These are phyloP conservation scores for Trachelipus rathkii DNA, from an alignment of 1,140 invertebrate species.

Conservation along the genomic window DNA sequence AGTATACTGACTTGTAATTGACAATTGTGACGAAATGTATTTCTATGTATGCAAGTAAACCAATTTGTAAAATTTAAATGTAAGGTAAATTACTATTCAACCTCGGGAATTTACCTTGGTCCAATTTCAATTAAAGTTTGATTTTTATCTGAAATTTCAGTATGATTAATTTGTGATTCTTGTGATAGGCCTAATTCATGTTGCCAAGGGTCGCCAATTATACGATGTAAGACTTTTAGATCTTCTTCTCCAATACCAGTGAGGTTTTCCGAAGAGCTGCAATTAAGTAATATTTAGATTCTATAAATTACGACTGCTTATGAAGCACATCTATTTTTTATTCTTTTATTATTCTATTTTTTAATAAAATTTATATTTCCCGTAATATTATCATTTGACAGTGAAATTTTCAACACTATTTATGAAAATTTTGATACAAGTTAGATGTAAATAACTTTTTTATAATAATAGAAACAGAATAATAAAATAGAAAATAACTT, in stretches of 20 bases:
- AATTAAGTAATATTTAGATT: slow-evolving; percentile 6
- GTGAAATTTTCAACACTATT: too few relatives aligned
- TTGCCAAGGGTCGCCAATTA: slow-evolving; percentile 49
- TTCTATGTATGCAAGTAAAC: not conserved
- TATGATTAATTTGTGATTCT: slow-evolving; percentile 10
- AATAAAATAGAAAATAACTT: too few relatives aligned
- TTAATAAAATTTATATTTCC: not conserved
- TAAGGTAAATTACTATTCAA: not conserved
- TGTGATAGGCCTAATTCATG: slow-evolving; percentile 39
- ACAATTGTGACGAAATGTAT: not conserved
- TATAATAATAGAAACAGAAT: too few relatives aligned
- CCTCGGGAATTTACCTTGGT: slow-evolving; percentile 49
- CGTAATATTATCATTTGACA: not conserved
- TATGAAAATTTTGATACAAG: too few relatives aligned
- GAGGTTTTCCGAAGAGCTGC: not conserved
- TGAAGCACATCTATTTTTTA: too few relatives aligned
- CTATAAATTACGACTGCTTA: too few relatives aligned
- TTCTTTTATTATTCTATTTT: too few relatives aligned
- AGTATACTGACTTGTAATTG: not conserved
- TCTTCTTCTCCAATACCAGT: not conserved
- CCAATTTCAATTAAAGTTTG: slow-evolving; percentile 53
- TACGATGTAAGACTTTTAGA: slow-evolving; percentile 46
- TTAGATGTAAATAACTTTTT: too few relatives aligned
- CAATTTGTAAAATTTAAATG: not conserved
- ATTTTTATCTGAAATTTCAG: slow-evolving; percentile 9